Percentiles rank a stretch among this genome's conserved stretches.
Conservation (phyloP, 2,113 vertebrate genomes). For the Camelus bactrianus region DNA sequence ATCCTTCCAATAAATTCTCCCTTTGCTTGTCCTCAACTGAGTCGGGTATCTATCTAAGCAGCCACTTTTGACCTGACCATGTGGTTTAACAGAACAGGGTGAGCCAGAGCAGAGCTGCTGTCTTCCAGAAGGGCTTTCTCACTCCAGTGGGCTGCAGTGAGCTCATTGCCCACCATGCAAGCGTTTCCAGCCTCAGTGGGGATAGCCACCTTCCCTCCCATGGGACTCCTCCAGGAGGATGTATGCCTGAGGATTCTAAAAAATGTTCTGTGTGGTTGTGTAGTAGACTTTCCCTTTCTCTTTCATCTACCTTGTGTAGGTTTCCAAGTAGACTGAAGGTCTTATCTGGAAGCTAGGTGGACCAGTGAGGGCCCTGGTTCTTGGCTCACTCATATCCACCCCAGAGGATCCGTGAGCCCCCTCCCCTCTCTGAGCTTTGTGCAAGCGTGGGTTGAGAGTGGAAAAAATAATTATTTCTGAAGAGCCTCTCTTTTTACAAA, state of each 20-base stretch:
- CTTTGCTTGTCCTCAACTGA: background rate
- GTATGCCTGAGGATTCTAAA: background rate
- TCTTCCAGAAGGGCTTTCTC: background rate
- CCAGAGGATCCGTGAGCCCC: background rate
- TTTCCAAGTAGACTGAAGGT: background rate
- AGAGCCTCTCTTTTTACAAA: background rate
- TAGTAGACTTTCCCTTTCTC: background rate
- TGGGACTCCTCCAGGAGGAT: background rate
- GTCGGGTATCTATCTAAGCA: background rate
- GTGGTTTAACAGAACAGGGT: background rate
- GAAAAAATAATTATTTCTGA: background rate
- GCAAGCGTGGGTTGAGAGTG: fast-evolving
- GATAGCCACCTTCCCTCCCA: background rate
- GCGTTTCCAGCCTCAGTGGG: too few relatives aligned
- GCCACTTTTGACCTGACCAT: background rate
- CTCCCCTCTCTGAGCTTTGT: background rate
- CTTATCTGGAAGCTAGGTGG: background rate
- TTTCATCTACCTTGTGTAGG: background rate
- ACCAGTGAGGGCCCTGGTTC: background rate
- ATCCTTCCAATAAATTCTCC: background rate
- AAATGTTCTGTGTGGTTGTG: background rate
- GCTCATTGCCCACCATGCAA: background rate
- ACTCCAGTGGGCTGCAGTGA: background rate
- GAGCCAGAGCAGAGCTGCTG: background rate
- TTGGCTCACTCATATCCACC: background rate